Percentiles rank a stretch among this genome's conserved stretches.
These are phyloP conservation scores for Florisuga fusca DNA, from an alignment of 2,797 vertebrate genomes.

Conservation along the genomic window DNA sequence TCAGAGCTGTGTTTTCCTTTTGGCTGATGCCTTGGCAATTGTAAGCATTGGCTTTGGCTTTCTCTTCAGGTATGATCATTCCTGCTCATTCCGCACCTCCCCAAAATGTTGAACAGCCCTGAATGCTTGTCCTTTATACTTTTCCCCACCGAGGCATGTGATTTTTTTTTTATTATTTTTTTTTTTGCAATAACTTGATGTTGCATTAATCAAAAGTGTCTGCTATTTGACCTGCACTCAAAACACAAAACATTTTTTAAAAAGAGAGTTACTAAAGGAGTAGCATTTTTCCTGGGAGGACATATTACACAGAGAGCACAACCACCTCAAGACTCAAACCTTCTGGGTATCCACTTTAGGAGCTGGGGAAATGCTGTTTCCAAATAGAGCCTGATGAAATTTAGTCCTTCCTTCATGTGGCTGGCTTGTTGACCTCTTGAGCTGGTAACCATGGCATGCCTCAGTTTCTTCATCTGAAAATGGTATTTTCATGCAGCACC, in stretches of 20 bases:
- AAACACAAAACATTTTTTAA: not conserved
- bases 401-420: not conserved
- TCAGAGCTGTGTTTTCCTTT: conserved; percentile 12
- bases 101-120: not conserved
- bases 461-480: not conserved
- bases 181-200: not conserved
- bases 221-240: conserved; percentile 14
- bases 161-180: not conserved
- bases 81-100: conserved; percentile 22
- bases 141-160: not conserved
- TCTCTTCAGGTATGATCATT: conserved; percentile 26
- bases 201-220: conserved; percentile 9
- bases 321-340: not conserved
- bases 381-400: not conserved
- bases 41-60: not conserved
- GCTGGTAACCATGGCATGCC: not conserved
- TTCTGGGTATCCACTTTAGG: not conserved
- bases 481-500: not conserved
- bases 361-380: accelerated
- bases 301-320: too few species aligned
- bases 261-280: not conserved
- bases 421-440: not conserved
- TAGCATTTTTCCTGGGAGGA: not conserved
- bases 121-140: not conserved
- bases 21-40: conserved; percentile 32